Base-by-base conservation (phyloP, 2,797 vertebrate genomes). In the Labroides dimidiatus region DNA sequence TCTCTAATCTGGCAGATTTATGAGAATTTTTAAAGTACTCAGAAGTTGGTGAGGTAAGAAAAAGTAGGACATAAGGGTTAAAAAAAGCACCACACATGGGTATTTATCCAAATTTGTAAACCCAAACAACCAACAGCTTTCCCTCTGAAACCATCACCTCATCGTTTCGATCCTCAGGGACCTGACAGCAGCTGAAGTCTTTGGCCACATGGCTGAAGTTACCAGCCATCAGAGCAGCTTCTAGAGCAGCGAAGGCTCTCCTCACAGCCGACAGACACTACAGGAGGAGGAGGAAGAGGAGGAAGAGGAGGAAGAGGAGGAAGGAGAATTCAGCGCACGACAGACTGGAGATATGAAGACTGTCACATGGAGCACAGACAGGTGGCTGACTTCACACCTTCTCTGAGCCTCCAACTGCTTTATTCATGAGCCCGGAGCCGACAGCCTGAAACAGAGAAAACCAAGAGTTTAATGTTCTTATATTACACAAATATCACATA, bases 401-500 rank as follows among this genome's bases (percentile, higher is more conserved):
- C 14, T 71, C 42, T 17, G 96, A 97, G 20, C 95, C 96, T 0
- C 95, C 95, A 10, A 95, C 89, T 0, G 78, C 89, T 33, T 90
- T 65, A 27, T 92, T 92, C 4, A 1, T 76, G 17, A 97, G 91
- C 77, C 95, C 93, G 50, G 77, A 20, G 8, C 93, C 94, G 27
- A 96, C 95, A n/a, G 93, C 90, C 96, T 97, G 79, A 11, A 81
- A 78, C 2, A 64, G 37, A 12, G 37, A 30, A 70, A 23, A 50
- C 20, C 3, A 8, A 77, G 30, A 48, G 24, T 6, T 15, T 27
- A 27, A 27, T 27, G 24, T 27, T 27, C 24, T 27, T 27, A 27
- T 27, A 27, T 27, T 27, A 27, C 6, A 27, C 24, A 27, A 27
- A 27, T 27, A 27, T 27, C 6, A 27, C 24, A 3, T 27, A 6